phyloP scores from a whole-genome alignment of 2,113 vertebrate genomes.

The Oxygymnocypris stewartii region DNA sequence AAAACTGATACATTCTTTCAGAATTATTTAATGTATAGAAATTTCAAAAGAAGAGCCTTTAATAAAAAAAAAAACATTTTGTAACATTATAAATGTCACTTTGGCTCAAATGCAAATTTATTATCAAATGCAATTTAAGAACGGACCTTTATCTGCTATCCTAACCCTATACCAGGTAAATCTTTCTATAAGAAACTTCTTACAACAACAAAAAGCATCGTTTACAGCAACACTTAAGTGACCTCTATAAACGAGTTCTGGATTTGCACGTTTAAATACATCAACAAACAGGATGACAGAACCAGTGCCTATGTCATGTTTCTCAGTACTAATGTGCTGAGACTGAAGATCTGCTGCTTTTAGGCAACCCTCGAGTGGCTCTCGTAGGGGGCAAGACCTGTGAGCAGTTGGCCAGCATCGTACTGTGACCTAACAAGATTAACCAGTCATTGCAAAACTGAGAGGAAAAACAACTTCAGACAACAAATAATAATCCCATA shows the following conservation, averaged over 20 bases:
- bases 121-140: neutral
- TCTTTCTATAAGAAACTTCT: neutral
- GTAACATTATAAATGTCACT: neutral
- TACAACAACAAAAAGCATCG: neutral
- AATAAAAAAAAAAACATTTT: neutral
- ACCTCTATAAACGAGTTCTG: neutral
- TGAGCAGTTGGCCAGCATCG: constrained; percentile 21
- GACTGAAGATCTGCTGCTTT: neutral
- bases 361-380: neutral
- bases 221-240: neutral
- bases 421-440: constrained; percentile 41
- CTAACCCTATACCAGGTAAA: neutral
- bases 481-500: neutral
- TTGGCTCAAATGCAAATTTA: too few relatives aligned
- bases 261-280: neutral
- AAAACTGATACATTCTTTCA: neutral
- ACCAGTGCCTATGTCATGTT: neutral
- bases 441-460: constrained; percentile 13
- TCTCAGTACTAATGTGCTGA: neutral
- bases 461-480: neutral
- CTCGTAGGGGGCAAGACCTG: constrained; percentile 1
- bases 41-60: neutral
- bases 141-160: neutral
- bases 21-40: neutral
- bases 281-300: neutral